Evolutionary conservation across 2,888 invertebrate species (phyloP), one percentile per base, ranked within the genome.

Genomic region (Epinotia brunnichana): DNA sequence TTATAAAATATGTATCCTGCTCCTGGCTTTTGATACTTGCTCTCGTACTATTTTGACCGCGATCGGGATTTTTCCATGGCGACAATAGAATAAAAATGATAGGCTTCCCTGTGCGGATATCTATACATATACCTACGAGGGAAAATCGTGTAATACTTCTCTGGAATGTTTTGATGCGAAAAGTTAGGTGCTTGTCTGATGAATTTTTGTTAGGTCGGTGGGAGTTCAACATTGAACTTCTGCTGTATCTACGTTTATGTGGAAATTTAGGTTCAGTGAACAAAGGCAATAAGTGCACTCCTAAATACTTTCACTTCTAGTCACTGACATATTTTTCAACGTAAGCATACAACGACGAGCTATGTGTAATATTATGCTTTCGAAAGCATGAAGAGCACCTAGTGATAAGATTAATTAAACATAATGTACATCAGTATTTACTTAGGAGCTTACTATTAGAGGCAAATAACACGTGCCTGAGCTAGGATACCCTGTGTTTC

Each of bases 1-100:
- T 91, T 92, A 92, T 93, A 91, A 93, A 93, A 93, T 92, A 93
- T 93, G 91, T 88, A 93, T 88, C 82, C 85, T 82, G 83, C 79
- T 78, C 83, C 87, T 85, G 88, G 91, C 90, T 90, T 92, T 92
- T 89, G 84, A 87, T 90, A 90, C 87, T 88, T 89, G 87, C 85
- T 80, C 87, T 83, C 85, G 87, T 85, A 87, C 87, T 89, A 87
- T 89, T 90, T 88, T 87, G 88, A 92, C 91, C 92, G 84, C 92
- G 88, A 92, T 92, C 83, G 89, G 87, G 85, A 87, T 86, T 87
- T 90, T 89, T 85, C 84, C 66, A 71, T 60, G 82, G 85, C 82
- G 87, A 83, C 81, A 82, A 73, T 73, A 69, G 73, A 69, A 73
- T 69, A 73, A 69, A 73, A 73, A 73, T 69, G 73, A 69, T 69